A percentile compares a stretch with the other conserved stretches of the same genome.
Evolutionary conservation across 2,888 invertebrate genomes (phyloP).

Genomic region (Balanococcus diminutus): DNA sequence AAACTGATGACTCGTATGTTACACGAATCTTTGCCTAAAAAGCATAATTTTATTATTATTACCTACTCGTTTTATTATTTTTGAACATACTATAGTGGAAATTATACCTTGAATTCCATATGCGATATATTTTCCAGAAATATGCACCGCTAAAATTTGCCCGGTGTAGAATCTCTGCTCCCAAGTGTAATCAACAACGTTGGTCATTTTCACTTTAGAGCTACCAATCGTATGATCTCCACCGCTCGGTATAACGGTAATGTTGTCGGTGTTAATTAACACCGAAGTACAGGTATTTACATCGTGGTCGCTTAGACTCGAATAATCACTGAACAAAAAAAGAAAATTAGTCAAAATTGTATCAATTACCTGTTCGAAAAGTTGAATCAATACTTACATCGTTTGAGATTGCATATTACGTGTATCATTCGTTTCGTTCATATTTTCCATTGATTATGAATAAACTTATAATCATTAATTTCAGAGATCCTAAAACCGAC

Average conservation of each 20-base stretch:
- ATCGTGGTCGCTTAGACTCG: slow-evolving; percentile 68
- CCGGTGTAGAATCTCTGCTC: slow-evolving; percentile 86
- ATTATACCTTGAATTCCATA: slow-evolving; percentile 70
- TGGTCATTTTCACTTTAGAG: slow-evolving; percentile 87
- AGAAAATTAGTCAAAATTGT: neutral
- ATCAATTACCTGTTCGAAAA: neutral
- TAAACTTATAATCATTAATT: neutral
- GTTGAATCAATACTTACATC: neutral
- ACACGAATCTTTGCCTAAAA: slow-evolving; percentile 70
- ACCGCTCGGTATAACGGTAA: slow-evolving; percentile 73
- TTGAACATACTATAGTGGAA: neutral
- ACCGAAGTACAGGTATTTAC: slow-evolving; percentile 65
- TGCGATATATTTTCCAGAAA: slow-evolving; percentile 83
- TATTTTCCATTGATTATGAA: neutral
- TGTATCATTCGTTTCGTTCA: neutral
- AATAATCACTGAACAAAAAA: slow-evolving; percentile 59
- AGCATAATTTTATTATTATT: slow-evolving; percentile 48
- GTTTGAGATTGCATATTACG: neutral
- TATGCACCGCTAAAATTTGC: slow-evolving; percentile 85
- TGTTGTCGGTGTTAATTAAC: slow-evolving; percentile 68
- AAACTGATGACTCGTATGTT: slow-evolving; percentile 75
- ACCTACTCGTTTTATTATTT: neutral
- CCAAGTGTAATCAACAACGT: slow-evolving; percentile 92
- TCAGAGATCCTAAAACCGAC: neutral
- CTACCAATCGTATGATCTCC: slow-evolving; percentile 80